phyloP scores from a whole-genome alignment of 2,113 vertebrate genomes.

The Ceyx cyanopectus region DNA sequence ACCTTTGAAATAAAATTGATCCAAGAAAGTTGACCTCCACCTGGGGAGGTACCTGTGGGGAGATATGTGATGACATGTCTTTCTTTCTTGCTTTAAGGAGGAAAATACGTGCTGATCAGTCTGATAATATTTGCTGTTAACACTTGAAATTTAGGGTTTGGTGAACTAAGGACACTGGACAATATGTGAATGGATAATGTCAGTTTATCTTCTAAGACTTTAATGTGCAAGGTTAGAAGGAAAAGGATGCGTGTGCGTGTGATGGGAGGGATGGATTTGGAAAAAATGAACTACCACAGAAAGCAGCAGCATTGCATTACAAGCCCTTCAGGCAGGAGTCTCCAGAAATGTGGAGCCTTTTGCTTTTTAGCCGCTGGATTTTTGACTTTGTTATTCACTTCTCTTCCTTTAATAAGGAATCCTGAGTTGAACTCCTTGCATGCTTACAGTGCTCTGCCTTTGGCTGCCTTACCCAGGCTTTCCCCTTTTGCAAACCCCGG shows the following conservation, averaged over 20 bases:
- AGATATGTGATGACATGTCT: background rate
- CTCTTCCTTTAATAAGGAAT: background rate
- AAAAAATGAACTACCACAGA: background rate
- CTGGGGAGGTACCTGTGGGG: background rate
- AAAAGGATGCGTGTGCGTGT: background rate
- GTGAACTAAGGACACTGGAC: background rate
- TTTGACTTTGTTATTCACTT: background rate
- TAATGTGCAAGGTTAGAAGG: background rate
- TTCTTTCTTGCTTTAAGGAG: background rate
- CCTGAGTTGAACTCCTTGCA: slow-evolving; percentile 44
- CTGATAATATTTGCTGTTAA: background rate
- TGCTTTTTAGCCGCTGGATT: background rate
- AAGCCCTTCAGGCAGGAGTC: background rate
- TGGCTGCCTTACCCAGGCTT: slow-evolving; percentile 34
- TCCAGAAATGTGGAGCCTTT: background rate
- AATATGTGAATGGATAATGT: rapidly evolving
- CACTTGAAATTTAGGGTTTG: background rate
- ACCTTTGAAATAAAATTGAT: background rate
- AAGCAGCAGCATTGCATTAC: background rate
- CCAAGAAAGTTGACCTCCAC: background rate
- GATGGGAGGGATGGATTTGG: background rate
- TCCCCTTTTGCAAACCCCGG: slow-evolving; percentile 5
- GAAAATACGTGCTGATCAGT: background rate
- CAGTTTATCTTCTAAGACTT: background rate
- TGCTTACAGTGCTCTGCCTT: background rate